These are phyloP conservation scores for Aselliscus stoliczkanus DNA, from an alignment of 2,797 vertebrate genomes.

Conservation along the genomic window DNA sequence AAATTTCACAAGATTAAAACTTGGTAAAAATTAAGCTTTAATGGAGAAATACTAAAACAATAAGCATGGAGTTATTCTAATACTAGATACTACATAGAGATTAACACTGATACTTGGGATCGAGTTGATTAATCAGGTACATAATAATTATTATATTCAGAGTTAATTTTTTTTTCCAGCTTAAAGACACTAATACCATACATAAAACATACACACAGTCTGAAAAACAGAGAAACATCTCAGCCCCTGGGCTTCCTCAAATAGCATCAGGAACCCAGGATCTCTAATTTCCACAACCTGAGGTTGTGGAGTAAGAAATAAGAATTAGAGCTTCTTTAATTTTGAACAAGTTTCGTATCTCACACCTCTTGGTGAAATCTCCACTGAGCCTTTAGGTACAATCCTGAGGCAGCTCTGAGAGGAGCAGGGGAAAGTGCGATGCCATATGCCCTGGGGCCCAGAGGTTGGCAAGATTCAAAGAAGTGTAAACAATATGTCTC, in stretches of 20 bases:
- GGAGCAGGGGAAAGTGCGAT: neutral
- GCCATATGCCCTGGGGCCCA: neutral
- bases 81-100: neutral
- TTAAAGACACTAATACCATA: neutral
- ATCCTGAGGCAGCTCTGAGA: neutral
- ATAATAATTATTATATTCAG: neutral
- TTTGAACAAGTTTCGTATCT: neutral
- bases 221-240: neutral
- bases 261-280: neutral
- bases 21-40: neutral
- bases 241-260: neutral
- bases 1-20: constrained; percentile 6
- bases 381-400: neutral
- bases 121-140: neutral
- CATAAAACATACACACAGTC: neutral
- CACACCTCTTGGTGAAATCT: neutral
- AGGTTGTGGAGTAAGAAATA: neutral
- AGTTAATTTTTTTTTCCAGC: neutral
- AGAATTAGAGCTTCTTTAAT: neutral
- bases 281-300: neutral
- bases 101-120: neutral
- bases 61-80: neutral
- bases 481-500: neutral
- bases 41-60: neutral
- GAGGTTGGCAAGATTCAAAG: neutral